phyloP scores from a whole-genome alignment of 2,888 invertebrate genomes.

The Mantis religiosa region DNA sequence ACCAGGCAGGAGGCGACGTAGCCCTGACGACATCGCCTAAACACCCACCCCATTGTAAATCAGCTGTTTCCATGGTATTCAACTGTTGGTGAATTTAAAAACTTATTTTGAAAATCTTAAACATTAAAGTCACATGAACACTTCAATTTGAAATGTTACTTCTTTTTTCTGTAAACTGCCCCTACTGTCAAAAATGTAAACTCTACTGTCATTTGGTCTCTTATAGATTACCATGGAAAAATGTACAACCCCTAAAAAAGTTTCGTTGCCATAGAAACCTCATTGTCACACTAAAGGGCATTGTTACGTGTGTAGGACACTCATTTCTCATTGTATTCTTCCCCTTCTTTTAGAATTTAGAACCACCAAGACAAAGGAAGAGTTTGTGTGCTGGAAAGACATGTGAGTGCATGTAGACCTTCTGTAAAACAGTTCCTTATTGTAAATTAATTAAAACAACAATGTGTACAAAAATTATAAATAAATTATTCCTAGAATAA shows the following conservation, averaged over 20 bases:
- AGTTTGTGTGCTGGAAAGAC: not conserved
- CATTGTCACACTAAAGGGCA: not conserved
- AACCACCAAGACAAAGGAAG: not conserved
- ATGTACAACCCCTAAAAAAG: no score
- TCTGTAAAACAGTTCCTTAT: not conserved
- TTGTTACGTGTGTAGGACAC: not conserved
- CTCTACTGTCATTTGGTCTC: no score
- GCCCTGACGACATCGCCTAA: not conserved
- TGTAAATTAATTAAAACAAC: not conserved
- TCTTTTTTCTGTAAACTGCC: no score
- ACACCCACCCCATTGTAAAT: not conserved
- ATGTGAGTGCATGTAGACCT: not conserved
- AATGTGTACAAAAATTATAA: not conserved
- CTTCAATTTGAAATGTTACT: no score
- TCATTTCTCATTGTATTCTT: not conserved
- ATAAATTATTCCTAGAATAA: not conserved
- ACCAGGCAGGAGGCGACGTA: slow-evolving; percentile 80
- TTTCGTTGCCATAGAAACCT: not conserved
- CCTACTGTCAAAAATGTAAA: no score
- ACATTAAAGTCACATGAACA: no score
- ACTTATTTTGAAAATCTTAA: no score
- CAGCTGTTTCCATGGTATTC: no score
- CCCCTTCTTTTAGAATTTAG: not conserved
- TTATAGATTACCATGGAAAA: not conserved
- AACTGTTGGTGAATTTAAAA: no score